A percentile compares a stretch with the other conserved stretches of the same genome.
Conservation (phyloP, 2,113 vertebrate species). For the Podarcis muralis region DNA sequence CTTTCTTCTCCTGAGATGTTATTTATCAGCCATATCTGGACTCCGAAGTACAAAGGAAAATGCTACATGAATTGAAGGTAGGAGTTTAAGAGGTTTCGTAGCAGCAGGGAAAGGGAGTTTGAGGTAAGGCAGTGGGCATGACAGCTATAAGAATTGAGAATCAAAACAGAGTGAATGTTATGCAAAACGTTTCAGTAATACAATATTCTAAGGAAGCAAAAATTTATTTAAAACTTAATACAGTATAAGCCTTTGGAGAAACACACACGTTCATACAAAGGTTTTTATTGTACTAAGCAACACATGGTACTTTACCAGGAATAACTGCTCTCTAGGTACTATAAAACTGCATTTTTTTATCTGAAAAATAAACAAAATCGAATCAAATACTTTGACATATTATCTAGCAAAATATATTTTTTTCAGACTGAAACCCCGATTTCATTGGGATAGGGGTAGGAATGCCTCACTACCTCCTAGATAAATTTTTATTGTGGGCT, state of each 20-base stretch:
- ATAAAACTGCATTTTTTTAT: background rate
- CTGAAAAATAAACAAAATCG: background rate
- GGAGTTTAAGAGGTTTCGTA: conserved; percentile 13
- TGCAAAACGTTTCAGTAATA: accelerated
- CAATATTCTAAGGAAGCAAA: accelerated
- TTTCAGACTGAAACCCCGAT: no score
- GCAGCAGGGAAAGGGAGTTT: no score
- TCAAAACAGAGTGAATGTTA: background rate
- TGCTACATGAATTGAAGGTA: conserved; percentile 37
- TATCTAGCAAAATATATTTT: no score
- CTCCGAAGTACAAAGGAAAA: background rate
- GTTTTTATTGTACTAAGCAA: accelerated
- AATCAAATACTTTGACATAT: no score
- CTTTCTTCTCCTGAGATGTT: background rate
- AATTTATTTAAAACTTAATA: accelerated
- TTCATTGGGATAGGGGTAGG: background rate
- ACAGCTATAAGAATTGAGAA: background rate
- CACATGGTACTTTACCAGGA: background rate
- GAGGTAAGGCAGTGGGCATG: no score
- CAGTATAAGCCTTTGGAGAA: background rate
- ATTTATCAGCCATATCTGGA: background rate
- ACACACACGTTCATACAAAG: background rate
- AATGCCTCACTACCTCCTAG: no score
- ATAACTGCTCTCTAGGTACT: background rate
- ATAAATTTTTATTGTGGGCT: background rate